Percentiles rank a stretch among this genome's conserved stretches.
Evolutionary conservation across 2,888 invertebrate genomes (phyloP).

Genomic region (Drosophila multiciliata): DNA sequence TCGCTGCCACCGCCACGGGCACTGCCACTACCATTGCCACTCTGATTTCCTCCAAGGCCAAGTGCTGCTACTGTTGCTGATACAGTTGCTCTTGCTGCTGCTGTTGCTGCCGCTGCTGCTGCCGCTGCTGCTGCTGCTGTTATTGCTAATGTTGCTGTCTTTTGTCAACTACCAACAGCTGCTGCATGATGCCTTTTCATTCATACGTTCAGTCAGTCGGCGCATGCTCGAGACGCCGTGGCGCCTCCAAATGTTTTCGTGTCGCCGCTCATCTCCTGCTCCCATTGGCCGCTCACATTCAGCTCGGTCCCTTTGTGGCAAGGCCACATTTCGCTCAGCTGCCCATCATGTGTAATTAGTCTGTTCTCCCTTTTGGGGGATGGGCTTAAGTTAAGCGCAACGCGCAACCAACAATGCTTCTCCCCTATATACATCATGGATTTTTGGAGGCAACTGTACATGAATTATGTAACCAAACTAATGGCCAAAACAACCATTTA

Average conservation of each 20-base stretch:
- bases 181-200: slow-evolving; percentile 4
- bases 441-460: background rate
- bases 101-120: background rate
- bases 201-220: slow-evolving; percentile 49
- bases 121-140: background rate
- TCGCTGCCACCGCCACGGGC: slow-evolving; percentile 8
- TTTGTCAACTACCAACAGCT: background rate
- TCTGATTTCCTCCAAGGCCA: slow-evolving; percentile 24
- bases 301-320: slow-evolving; percentile 19
- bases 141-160: slow-evolving; percentile 11
- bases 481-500: background rate
- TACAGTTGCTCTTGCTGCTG: background rate
- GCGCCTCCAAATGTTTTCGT: slow-evolving; percentile 23
- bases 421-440: background rate
- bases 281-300: slow-evolving; percentile 55
- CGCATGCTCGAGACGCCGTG: slow-evolving; percentile 61
- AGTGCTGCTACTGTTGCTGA: slow-evolving; percentile 9
- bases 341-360: background rate
- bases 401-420: background rate
- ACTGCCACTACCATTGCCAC: slow-evolving; percentile 2
- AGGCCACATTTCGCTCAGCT: slow-evolving; percentile 8
- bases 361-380: background rate
- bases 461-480: background rate
- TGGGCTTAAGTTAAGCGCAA: slow-evolving; percentile 8
- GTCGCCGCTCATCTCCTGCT: slow-evolving; percentile 1